phyloP scores from a whole-genome alignment of 2,888 invertebrate species.

The Gastracanthus pulcherrimus region DNA sequence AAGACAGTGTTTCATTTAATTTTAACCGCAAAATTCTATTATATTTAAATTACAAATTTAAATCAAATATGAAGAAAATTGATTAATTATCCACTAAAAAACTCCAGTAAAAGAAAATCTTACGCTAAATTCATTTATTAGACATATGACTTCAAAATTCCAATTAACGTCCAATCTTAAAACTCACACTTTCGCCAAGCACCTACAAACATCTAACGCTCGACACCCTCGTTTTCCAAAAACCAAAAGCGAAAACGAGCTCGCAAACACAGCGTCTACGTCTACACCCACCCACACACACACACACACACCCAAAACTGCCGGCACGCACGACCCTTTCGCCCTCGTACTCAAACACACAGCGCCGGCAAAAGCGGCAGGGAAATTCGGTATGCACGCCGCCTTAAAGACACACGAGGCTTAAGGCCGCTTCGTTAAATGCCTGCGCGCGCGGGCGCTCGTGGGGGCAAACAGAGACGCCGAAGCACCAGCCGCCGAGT shows the following conservation, averaged over 20 bases:
- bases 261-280: neutral
- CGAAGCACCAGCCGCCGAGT: constrained; percentile 3
- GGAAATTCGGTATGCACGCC: neutral
- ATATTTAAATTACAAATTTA: too few relatives aligned
- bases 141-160: too few relatives aligned
- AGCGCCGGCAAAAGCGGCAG: neutral
- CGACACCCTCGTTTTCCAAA: neutral
- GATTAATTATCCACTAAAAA: too few relatives aligned
- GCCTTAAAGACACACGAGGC: neutral
- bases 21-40: too few relatives aligned
- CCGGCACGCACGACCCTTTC: neutral
- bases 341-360: neutral
- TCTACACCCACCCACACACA: neutral
- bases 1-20: too few relatives aligned
- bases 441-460: neutral
- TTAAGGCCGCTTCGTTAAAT: constrained; percentile 37
- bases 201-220: neutral
- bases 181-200: neutral
- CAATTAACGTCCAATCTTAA: too few relatives aligned
- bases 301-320: neutral
- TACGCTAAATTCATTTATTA: too few relatives aligned
- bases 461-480: neutral
- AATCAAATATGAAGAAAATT: too few relatives aligned
- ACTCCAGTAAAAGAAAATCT: too few relatives aligned
- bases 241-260: neutral